Percentiles rank a stretch among this genome's conserved stretches.
Conservation (phyloP, 2,888 invertebrate species). For the Ormyrus pomaceus region DNA sequence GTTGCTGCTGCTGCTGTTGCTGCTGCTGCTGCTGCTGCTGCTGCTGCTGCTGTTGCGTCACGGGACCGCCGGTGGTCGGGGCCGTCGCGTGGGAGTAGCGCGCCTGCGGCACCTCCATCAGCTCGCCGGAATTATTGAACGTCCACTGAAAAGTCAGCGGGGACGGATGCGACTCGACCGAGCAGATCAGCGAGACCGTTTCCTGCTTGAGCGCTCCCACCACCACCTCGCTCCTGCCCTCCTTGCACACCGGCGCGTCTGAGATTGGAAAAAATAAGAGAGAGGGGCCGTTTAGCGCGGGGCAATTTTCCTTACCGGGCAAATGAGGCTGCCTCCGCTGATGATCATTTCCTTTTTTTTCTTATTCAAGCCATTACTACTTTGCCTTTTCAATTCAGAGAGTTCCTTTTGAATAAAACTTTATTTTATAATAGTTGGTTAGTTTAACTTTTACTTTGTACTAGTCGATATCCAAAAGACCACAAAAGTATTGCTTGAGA, state of each 20-base stretch:
- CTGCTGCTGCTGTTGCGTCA: background rate
- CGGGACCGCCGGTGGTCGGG: slow-evolving; percentile 17
- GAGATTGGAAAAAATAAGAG: slow-evolving; percentile 13
- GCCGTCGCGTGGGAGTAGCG: slow-evolving; percentile 73
- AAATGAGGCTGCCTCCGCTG: no score
- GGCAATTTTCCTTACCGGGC: no score
- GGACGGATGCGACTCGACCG: slow-evolving; percentile 93
- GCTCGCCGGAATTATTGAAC: slow-evolving; percentile 93
- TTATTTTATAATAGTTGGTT: no score
- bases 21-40: slow-evolving; percentile 21
- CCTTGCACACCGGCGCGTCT: slow-evolving; percentile 71
- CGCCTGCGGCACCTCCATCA: slow-evolving; percentile 85
- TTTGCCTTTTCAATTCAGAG: no score
- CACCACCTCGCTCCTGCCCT: slow-evolving; percentile 87
- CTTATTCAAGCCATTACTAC: no score
- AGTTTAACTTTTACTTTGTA: no score
- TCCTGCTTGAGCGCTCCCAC: slow-evolving; percentile 90
- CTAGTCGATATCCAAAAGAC: no score
- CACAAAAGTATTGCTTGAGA: no score
- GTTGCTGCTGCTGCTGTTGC: slow-evolving; percentile 16
- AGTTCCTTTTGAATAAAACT: no score
- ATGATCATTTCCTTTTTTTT: no score
- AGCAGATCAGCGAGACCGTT: slow-evolving; percentile 89
- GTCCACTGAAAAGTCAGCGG: slow-evolving; percentile 93
- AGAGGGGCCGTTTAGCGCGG: no score